Percentiles rank a stretch among this genome's conserved stretches.
These are phyloP conservation scores for Tiliacea citrago DNA, from an alignment of 2,888 invertebrate genomes.

Conservation along the genomic window DNA sequence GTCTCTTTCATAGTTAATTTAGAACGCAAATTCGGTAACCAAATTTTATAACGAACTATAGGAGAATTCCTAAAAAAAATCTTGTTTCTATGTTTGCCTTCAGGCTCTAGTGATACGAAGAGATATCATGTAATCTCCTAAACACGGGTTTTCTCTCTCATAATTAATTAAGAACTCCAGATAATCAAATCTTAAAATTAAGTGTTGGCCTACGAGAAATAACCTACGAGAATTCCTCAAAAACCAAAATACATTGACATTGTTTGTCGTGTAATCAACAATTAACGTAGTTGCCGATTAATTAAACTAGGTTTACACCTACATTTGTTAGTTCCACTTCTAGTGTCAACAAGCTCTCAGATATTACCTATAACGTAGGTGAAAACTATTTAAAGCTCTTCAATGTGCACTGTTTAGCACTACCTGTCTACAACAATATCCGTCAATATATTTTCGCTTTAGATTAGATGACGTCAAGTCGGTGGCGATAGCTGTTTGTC, in stretches of 20 bases:
- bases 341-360: slow-evolving; percentile 17
- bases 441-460: slow-evolving; percentile 54
- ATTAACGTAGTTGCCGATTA: slow-evolving; percentile 31
- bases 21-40: neutral
- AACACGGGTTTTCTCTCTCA: neutral
- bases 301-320: slow-evolving; percentile 34
- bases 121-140: neutral
- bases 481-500: slow-evolving; percentile 78
- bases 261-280: slow-evolving; percentile 5
- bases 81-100: neutral
- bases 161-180: neutral
- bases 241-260: neutral
- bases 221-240: neutral
- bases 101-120: slow-evolving; percentile 6
- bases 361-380: slow-evolving; percentile 9
- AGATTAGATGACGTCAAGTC: slow-evolving; percentile 66
- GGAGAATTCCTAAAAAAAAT: neutral
- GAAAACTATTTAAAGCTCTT: slow-evolving; percentile 10
- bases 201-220: neutral
- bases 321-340: slow-evolving; percentile 21
- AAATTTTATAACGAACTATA: neutral
- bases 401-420: slow-evolving; percentile 24
- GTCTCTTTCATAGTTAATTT: slow-evolving; percentile 4
- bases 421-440: slow-evolving; percentile 37
- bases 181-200: slow-evolving; percentile 1